Evolutionary conservation across 2,888 invertebrate species (phyloP).

Genomic region (Osmoderma eremita): DNA sequence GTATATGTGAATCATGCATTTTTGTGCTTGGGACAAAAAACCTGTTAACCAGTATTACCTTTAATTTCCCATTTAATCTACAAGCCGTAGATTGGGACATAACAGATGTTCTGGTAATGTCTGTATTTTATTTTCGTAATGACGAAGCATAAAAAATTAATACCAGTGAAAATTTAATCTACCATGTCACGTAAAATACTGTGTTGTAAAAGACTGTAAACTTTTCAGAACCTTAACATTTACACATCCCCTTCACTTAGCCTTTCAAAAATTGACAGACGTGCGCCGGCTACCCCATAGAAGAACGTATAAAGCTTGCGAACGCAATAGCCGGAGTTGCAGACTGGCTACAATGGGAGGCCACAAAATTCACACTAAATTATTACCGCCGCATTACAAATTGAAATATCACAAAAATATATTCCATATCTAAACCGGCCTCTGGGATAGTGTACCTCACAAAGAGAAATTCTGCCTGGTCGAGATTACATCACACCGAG

Average conservation of each 20-base stretch:
- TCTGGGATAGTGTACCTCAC: slow-evolving; percentile 41
- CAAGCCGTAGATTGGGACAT: too few species aligned
- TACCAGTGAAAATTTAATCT: background rate
- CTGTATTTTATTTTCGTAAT: too few species aligned
- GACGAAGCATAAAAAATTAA: too few species aligned
- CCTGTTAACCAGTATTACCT: too few species aligned
- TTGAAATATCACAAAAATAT: slow-evolving; percentile 52
- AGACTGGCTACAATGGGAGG: slow-evolving; percentile 37
- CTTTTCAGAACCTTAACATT: slow-evolving; percentile 39
- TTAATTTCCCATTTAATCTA: too few species aligned
- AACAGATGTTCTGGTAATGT: too few species aligned
- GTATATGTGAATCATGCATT: too few species aligned
- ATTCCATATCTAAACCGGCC: slow-evolving; percentile 46
- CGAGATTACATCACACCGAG: slow-evolving; percentile 44
- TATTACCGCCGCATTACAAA: slow-evolving; percentile 42
- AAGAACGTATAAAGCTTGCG: slow-evolving; percentile 12
- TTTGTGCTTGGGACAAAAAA: too few species aligned
- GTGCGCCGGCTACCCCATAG: slow-evolving; percentile 12
- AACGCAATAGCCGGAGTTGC: background rate
- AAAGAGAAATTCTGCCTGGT: slow-evolving; percentile 47
- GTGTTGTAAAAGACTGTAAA: background rate
- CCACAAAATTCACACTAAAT: slow-evolving; percentile 39
- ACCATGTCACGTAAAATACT: background rate
- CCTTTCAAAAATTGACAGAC: slow-evolving; percentile 27
- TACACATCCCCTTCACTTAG: slow-evolving; percentile 41